phyloP scores from a whole-genome alignment of 2,888 invertebrate species.

The Xestia xanthographa region DNA sequence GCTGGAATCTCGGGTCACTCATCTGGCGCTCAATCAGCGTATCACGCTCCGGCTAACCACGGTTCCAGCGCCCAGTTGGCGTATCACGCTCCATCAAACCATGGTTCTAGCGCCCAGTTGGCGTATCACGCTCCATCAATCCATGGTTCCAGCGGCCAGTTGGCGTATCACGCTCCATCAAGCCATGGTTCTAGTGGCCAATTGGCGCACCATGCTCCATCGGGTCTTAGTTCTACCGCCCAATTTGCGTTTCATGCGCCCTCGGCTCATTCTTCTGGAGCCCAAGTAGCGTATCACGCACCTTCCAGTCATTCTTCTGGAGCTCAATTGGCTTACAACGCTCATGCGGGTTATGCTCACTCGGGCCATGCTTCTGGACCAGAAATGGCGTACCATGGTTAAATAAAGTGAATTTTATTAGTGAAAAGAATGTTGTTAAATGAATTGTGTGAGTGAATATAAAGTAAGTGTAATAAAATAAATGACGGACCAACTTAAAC shows the following conservation, averaged over 20 bases:
- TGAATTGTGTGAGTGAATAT: constrained; percentile 10
- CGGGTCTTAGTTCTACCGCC: background rate
- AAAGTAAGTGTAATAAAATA: constrained; percentile 22
- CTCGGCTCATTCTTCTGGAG: constrained; percentile 9
- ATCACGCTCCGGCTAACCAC: background rate
- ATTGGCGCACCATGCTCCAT: background rate
- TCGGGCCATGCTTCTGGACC: constrained; percentile 25
- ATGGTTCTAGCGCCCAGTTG: background rate
- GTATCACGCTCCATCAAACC: constrained; percentile 11
- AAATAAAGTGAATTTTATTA: background rate
- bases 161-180: constrained; percentile 15
- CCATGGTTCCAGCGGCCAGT: constrained; percentile 4
- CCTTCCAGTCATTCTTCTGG: constrained; percentile 24
- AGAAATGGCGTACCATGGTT: constrained; percentile 20
- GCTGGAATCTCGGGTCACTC: constrained; percentile 33
- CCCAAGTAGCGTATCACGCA: constrained; percentile 1
- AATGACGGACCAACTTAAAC: background rate
- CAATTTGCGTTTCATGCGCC: background rate
- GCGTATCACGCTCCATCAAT: background rate
- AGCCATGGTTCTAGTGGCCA: background rate
- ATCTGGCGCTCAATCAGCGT: background rate
- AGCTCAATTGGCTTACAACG: constrained; percentile 4
- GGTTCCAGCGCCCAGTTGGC: constrained; percentile 1
- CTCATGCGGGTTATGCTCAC: constrained; percentile 23
- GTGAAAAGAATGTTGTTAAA: constrained; percentile 13